A percentile compares a stretch with the other conserved stretches of the same genome.
These are phyloP conservation scores for Microctenopoma lineatum DNA, from an alignment of 2,797 vertebrate species.

Conservation along the genomic window DNA sequence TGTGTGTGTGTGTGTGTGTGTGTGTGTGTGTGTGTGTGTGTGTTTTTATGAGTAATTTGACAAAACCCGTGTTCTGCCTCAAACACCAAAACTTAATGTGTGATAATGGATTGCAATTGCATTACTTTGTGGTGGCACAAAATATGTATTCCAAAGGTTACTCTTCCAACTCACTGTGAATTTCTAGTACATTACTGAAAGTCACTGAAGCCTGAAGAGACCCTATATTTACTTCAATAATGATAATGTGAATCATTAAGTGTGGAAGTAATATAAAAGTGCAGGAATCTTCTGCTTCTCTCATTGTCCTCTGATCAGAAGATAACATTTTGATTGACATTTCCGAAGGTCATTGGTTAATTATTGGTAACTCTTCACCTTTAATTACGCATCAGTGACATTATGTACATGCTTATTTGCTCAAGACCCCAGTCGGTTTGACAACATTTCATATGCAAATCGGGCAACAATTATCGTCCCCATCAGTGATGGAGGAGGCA, in stretches of 20 bases:
- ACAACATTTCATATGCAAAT: slow-evolving; percentile 80
- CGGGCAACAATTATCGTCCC: slow-evolving; percentile 74
- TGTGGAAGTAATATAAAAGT: slow-evolving; percentile 6
- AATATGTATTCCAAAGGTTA: slow-evolving; percentile 40
- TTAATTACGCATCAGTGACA: slow-evolving; percentile 67
- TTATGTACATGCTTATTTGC: slow-evolving; percentile 74
- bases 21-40: slow-evolving; percentile 3
- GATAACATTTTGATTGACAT: slow-evolving; percentile 80
- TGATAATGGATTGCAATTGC: slow-evolving; percentile 58
- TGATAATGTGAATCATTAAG: slow-evolving; percentile 36
- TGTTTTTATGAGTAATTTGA: slow-evolving; percentile 64
- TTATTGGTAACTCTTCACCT: slow-evolving; percentile 74
- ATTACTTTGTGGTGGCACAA: slow-evolving; percentile 40
- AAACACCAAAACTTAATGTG: slow-evolving; percentile 40
- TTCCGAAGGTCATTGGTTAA: slow-evolving; percentile 78
- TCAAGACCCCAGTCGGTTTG: slow-evolving; percentile 63
- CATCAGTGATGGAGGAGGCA: slow-evolving; percentile 68
- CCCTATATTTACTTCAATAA: slow-evolving; percentile 19
- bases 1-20: too few relatives aligned
- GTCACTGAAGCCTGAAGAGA: slow-evolving; percentile 8
- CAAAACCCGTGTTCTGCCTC: slow-evolving; percentile 54
- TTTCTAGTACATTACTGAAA: slow-evolving; percentile 29
- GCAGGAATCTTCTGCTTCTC: slow-evolving; percentile 19
- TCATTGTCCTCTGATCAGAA: slow-evolving; percentile 59
- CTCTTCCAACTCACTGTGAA: slow-evolving; percentile 31